phyloP scores from a whole-genome alignment of 2,888 invertebrate genomes.

The Mimachlamys varia region DNA sequence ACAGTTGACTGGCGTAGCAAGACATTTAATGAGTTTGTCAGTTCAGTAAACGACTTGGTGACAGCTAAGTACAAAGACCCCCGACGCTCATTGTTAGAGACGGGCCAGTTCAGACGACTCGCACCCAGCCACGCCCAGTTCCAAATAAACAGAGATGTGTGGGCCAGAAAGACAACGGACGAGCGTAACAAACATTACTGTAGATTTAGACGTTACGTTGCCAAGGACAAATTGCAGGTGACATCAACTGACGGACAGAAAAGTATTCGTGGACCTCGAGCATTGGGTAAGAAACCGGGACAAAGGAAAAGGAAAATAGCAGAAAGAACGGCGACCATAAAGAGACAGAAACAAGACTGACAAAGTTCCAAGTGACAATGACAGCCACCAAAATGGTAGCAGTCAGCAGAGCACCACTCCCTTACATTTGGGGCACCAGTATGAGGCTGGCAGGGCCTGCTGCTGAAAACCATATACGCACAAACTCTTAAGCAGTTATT shows the following conservation, averaged over 20 bases:
- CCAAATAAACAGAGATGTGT: conserved; percentile 22
- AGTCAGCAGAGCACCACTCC: no score
- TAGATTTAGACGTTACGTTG: conserved; percentile 28
- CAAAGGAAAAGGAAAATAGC: conserved; percentile 44
- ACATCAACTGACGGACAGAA: conserved; percentile 40
- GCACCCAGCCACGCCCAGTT: neutral
- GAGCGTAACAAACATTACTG: conserved; percentile 41
- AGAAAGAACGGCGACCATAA: conserved; percentile 39
- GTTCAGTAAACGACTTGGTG: neutral
- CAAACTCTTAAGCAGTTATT: no score
- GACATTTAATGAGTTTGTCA: neutral
- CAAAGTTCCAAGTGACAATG: no score
- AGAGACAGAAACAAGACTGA: neutral
- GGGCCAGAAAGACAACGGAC: conserved; percentile 44
- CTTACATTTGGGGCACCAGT: no score
- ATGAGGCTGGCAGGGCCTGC: no score
- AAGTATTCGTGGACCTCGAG: conserved; percentile 28
- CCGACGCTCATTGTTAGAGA: neutral
- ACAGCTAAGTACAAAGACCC: conserved; percentile 40
- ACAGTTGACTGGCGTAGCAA: neutral
- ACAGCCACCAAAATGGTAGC: no score
- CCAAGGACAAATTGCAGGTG: neutral
- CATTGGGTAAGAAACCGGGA: conserved; percentile 41
- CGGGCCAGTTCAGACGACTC: conserved; percentile 43
- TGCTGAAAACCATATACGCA: no score